Evolutionary conservation across 1,140 invertebrate species (phyloP), one percentile per base, ranked within the genome.

Genomic region (Bilobella aurantiaca): DNA sequence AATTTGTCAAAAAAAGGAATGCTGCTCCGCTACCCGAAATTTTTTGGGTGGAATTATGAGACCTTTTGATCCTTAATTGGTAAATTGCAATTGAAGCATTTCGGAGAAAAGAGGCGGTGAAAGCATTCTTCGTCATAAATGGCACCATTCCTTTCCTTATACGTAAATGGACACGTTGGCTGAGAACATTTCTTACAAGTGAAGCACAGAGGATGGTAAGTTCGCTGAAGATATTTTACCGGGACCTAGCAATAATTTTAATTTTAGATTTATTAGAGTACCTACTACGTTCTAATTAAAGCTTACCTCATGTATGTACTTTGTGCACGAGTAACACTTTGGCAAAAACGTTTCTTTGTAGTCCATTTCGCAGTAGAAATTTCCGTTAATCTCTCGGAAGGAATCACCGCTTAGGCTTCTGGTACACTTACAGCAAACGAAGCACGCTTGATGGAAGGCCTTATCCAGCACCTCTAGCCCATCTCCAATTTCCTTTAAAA

Each of bases 361-460:
- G 75, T 89, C 87, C 53, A 79, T 77, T 66, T 86, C 84, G 76
- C 88, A 91, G 71, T 86, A 88, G 1, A 87, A 86, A 67, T 81
- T 78, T 3, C 82, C 83, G 64, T 83, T 82, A 47, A 85, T 77
- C 73, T 88, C 86, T 73, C 86, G 85, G 74, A 89, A 91, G 8
- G 47, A 63, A 3, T 67, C 62, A 2, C 25, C 57, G n/a, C 12
- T 63, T 28, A 70, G 49, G 23, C 37, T 23, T 42, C 56, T 70
- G 12, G 25, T 27, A 28, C 69, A 70, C 27, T 62, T 60, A 25
- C 31, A 57, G 25, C 69, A 70, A 1, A 58, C 62, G 37, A 70
- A 70, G 21, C 69, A 70, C 30, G 64, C 65, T 8, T 42, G 23
- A 30, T 70, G 69, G 62, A 62, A 70, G 5, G 46, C 29, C 60